Evolutionary conservation across 2,888 invertebrate genomes (phyloP), one percentile per base, ranked within the genome.

Genomic region (Thysanoteuthis rhombus): DNA sequence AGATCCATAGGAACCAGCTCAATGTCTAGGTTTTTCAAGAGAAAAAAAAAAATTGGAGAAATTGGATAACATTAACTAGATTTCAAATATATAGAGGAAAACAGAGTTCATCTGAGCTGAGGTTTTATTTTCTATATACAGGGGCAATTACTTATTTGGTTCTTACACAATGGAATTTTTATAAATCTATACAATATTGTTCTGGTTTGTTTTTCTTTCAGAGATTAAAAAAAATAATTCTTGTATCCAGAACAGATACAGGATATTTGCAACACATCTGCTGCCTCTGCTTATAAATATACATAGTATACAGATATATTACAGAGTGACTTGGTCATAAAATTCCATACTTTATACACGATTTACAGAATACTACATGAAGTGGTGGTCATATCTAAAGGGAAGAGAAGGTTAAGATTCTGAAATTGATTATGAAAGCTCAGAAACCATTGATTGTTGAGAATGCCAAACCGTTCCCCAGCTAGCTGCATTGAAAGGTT

Each of bases 301-400:
- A 92, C 92, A 92, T 92, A 92, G 92, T 92, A 92, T 92, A 92
- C 92, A 92, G 92, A 92, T 92, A 42, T 92, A 42, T 92, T 92
- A 92, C 91, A 92, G 32, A 45, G 92, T 42, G 42, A 75, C 36
- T n/a, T 75, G 75, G 75, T 75, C 75, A 75, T n/a, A 75, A 75
- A n/a, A 75, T 75, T 75, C n/a, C n/a, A 75, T 75, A 75, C n/a
- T 75, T 75, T 75, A n/a, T 75, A 75, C 75, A 75, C 36, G n/a
- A 75, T 75, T 75, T 75, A 75, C 75, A 75, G 75, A 75, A 75
- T 75, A n/a, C 75, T 75, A 75, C 75, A 75, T 75, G 75, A 75
- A 75, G 52, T 75, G 75, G 75, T 36, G n/a, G n/a, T 75, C 75
- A 75, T 75, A 75, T 75, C n/a, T 75, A 75, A n/a, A 75, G n/a